Conservation (phyloP, 2,113 vertebrate species). For the Psilopsiagon aurifrons region DNA sequence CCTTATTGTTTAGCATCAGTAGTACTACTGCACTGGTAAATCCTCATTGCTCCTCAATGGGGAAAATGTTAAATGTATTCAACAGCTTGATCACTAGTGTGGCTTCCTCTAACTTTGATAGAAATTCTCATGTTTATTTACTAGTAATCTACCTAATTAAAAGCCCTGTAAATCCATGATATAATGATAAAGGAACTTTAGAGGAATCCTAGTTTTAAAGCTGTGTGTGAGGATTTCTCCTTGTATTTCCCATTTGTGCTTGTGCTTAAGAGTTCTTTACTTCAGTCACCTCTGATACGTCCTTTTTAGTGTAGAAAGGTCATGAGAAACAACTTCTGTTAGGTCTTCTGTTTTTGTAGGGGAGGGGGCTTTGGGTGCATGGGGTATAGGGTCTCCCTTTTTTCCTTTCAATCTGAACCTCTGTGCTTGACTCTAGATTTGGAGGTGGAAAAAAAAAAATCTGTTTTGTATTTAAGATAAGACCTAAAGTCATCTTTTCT, state of each 20-base stretch:
- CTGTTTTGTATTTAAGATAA: background rate
- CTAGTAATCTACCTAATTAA: background rate
- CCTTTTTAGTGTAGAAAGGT: background rate
- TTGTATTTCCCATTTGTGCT: background rate
- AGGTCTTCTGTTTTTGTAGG: rapidly evolving
- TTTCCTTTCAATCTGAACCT: background rate
- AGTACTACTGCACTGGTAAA: background rate
- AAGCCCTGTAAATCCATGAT: background rate
- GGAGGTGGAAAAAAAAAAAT: background rate
- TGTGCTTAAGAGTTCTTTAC: background rate
- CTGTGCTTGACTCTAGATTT: background rate
- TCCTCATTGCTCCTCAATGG: background rate
- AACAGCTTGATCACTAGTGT: background rate
- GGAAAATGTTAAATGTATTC: background rate
- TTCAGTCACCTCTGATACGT: background rate
- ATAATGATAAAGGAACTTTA: background rate
- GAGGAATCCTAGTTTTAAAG: background rate
- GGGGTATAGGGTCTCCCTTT: background rate
- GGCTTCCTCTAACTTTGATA: background rate
- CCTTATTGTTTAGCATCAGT: background rate
- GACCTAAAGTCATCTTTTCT: background rate
- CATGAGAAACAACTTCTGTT: background rate
- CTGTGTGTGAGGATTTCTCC: background rate
- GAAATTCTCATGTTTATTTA: background rate
- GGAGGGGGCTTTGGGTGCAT: background rate